A percentile compares a stretch with the other conserved stretches of the same genome.
phyloP scores from a whole-genome alignment of 2,797 vertebrate species.

The Coregonus suidteri region DNA sequence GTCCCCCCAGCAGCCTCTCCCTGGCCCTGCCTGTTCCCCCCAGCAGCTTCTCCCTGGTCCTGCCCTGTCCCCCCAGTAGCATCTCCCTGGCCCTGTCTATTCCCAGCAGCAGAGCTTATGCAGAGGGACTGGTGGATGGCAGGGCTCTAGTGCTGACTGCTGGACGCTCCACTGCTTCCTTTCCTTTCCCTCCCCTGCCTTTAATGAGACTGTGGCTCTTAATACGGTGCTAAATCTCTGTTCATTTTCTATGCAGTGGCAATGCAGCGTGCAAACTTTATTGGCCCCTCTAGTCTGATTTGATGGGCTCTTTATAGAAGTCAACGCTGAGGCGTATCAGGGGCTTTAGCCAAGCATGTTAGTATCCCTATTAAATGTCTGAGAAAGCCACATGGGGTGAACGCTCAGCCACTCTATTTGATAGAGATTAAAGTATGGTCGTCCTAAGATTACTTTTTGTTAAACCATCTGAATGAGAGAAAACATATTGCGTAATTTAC shows the following conservation, averaged over 20 bases:
- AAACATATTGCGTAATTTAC: not conserved
- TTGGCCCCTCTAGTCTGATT: constrained; percentile 12
- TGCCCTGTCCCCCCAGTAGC: no score
- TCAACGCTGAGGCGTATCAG: not conserved
- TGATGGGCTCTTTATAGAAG: constrained; percentile 20
- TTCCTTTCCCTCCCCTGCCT: not conserved
- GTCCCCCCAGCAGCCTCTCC: no score
- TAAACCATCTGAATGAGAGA: not conserved
- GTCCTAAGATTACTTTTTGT: not conserved
- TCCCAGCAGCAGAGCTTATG: not conserved
- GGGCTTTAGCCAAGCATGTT: not conserved
- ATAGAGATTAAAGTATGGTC: not conserved
- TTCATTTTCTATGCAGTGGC: constrained; percentile 22
- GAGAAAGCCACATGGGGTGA: not conserved
- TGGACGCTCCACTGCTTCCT: not conserved
- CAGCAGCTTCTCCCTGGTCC: no score
- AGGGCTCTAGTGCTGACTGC: not conserved
- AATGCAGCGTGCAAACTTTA: constrained; percentile 12
- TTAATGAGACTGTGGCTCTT: constrained; percentile 17
- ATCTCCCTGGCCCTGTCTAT: no score
- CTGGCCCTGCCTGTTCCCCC: no score
- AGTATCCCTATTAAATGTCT: not conserved
- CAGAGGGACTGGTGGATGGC: not conserved
- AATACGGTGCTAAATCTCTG: constrained; percentile 17
- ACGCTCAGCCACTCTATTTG: not conserved